Evolutionary conservation across 2,888 invertebrate genomes (phyloP).

Genomic region (Nebria salina): DNA sequence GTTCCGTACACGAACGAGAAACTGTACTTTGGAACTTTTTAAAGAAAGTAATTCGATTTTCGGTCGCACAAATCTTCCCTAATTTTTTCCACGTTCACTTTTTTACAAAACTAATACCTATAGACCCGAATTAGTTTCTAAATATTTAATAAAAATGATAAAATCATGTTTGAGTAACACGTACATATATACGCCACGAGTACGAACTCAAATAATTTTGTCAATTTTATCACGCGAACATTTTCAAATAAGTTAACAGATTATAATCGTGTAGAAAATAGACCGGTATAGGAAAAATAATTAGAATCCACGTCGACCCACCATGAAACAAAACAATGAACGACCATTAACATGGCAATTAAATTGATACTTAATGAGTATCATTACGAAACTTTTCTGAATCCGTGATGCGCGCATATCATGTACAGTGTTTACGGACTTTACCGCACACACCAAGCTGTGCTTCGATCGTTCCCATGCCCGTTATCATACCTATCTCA

Average conservation of each 20-base stretch:
- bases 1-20: conserved; percentile 36
- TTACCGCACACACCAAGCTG: not conserved
- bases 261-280: not conserved
- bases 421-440: not conserved
- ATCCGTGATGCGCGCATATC: conserved; percentile 1
- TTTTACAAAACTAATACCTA: not conserved
- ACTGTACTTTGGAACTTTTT: conserved; percentile 44
- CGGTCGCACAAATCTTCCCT: conserved; percentile 23
- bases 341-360: conserved; percentile 6
- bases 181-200: too few relatives aligned
- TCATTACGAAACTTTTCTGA: conserved; percentile 2
- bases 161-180: too few relatives aligned
- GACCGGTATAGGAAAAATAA: not conserved
- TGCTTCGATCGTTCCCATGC: not conserved
- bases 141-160: not conserved
- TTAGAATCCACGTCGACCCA: not conserved
- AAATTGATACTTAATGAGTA: conserved; percentile 15
- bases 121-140: not conserved
- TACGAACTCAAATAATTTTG: too few relatives aligned
- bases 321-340: conserved; percentile 5
- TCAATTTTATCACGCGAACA: too few relatives aligned
- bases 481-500: not conserved
- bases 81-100: conserved; percentile 17
- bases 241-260: not conserved
- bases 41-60: conserved; percentile 43